phyloP scores from a whole-genome alignment of 2,888 invertebrate genomes.

The Acronicta leporina region DNA sequence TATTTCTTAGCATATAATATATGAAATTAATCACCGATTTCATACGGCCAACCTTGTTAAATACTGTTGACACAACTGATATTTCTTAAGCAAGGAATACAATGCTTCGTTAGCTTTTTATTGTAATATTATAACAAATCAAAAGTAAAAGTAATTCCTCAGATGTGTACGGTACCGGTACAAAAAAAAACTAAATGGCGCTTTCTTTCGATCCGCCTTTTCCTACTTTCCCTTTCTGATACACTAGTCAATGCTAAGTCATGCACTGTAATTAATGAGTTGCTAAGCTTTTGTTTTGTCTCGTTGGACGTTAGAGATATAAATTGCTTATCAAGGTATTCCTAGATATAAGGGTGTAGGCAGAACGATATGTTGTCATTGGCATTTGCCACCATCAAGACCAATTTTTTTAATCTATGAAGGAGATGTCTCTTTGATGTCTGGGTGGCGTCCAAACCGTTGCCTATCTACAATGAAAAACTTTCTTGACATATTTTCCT shows the following conservation, averaged over 20 bases:
- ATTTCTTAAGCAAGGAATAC: constrained; percentile 6
- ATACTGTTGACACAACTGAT: not conserved
- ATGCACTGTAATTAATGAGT: constrained; percentile 59
- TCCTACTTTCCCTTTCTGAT: constrained; percentile 49
- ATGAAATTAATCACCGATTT: not conserved
- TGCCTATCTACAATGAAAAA: not conserved
- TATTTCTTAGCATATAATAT: not conserved
- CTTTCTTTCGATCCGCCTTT: constrained; percentile 33
- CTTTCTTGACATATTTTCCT: not conserved
- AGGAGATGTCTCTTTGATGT: too few species aligned
- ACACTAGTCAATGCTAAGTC: constrained; percentile 59
- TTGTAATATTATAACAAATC: constrained; percentile 10
- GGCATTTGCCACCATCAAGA: not conserved
- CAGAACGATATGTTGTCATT: not conserved
- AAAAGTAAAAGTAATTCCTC: constrained; percentile 46
- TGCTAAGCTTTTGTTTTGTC: constrained; percentile 40
- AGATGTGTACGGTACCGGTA: constrained; percentile 17
- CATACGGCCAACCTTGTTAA: not conserved
- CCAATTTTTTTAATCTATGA: too few species aligned
- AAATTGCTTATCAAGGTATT: not conserved
- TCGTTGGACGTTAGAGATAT: not conserved
- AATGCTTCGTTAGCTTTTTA: constrained; percentile 25
- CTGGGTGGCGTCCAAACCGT: not conserved
- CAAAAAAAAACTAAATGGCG: constrained; percentile 27
- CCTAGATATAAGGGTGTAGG: not conserved